Base-by-base conservation (phyloP, 2,797 vertebrate species). In the Eptatretus atami region DNA sequence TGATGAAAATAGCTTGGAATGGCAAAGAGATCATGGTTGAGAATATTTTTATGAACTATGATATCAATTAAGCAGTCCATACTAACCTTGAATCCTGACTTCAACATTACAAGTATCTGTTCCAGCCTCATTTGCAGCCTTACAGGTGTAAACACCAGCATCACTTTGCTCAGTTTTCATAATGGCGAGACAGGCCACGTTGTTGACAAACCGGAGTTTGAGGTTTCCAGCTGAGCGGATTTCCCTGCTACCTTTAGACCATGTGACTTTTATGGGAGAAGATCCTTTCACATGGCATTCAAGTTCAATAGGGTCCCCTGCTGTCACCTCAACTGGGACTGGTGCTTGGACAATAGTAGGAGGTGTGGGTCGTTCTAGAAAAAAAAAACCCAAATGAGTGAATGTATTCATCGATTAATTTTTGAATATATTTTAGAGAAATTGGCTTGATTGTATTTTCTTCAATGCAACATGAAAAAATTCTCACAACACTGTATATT, bases 181-280 rank as follows among this genome's bases (percentile, higher is more conserved):
- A 69, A 98, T 82, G 71, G 76, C 82, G 71, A 98, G 74, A 64
- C 78, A 80, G 60, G 84, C 74, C 13, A 72, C 82, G 69, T 92
- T 82, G 12, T 81, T 82, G 72, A 75, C 77, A 74, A 78, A 86
- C 1, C 80, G 80, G 70, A 93, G 84, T 67, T 82, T 88, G 73
- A 85, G 88, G 71, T 93, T 96, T 65, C 86, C 87, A 67, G 85
- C 87, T 67, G 82, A 78, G 67, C 84, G 83, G 63, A 98, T 86
- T 68, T 96, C 90, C 68, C 85, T 88, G 68, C 92, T 84, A 71
- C 95, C 86, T 75, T 94, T 98, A 66, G 86, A 86, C 92, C 92
- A 98, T 11, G 78, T 82, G 68, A 93, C 79, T 70, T 86, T 79
- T 67, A 96, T 84, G 63, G 92, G 84, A 67, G 80, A 73, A 24